Evolutionary conservation across 2,113 vertebrate genomes (phyloP), one percentile per base, ranked within the genome.

Genomic region (Uria lomvia): DNA sequence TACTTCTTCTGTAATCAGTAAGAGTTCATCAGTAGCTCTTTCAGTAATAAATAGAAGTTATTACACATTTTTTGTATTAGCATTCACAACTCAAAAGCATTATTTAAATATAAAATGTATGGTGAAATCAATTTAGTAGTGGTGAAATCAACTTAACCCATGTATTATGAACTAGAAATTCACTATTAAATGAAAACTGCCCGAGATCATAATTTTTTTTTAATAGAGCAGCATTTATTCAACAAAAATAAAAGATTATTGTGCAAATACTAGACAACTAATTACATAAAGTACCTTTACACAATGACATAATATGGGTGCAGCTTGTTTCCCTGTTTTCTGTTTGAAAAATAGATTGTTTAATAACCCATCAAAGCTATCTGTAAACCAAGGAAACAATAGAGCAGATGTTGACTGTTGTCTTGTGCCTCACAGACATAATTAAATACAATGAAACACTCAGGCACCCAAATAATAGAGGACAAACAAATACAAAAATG

Each of bases 311-410:
- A 97, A 97, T 97, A 96, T 36, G 94, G 89, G 96, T 95, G 97
- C 95, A 96, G 96, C 95, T 97, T 97, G 95, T 97, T 97, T 97
- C 95, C 97, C 96, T 97, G 96, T 97, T 98, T 98, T 97, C 89
- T 83, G 88, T 97, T 98, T 98, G 97, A 98, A 97, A 97, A 98
- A 98, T 98, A 98, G 98, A 98, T 98, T 98, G 98, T 98, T 98
- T 98, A 98, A 98, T 98, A 99, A 98, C 94, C 96, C 98, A 98
- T 98, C 98, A 98, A 98, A 98, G 98, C 98, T 97, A 95, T 98
- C 97, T 97, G 98, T 98, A 98, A 98, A 98, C 97, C 98, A 92
- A 92, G 59, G 88, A 98, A 98, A 98, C 98, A 99, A 98, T 97
- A 92, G 97, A 98, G 94, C 98, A 99, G 98, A 98, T 98, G 98